phyloP scores from a whole-genome alignment of 2,113 vertebrate genomes.

The Paraplagusia blochii region DNA sequence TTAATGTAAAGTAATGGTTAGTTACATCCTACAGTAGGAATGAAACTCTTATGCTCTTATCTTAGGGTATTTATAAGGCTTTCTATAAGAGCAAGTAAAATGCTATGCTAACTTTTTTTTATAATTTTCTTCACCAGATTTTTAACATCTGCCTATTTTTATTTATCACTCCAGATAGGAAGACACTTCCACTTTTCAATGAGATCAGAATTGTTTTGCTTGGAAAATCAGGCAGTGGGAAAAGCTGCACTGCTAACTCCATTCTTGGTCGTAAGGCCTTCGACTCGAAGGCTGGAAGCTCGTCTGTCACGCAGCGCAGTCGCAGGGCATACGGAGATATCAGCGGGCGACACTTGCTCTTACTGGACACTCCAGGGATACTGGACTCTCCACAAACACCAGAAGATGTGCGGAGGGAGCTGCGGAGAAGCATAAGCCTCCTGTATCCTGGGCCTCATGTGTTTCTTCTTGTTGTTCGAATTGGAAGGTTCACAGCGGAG shows the following conservation, averaged over 20 bases:
- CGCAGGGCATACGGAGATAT: conserved; percentile 20
- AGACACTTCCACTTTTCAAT: not conserved
- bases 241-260: conserved; percentile 61
- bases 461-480: conserved; percentile 59
- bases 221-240: conserved; percentile 58
- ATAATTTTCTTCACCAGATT: too few species aligned
- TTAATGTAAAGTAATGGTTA: too few species aligned
- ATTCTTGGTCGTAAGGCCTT: conserved; percentile 51
- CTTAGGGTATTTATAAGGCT: too few species aligned
- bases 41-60: too few species aligned
- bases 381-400: conserved; percentile 28
- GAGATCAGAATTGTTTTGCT: conserved; percentile 53
- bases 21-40: too few species aligned
- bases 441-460: conserved; percentile 54
- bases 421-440: conserved; percentile 45
- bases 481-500: conserved; percentile 60
- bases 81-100: too few species aligned
- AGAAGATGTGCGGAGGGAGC: conserved; percentile 37
- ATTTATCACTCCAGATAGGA: conserved; percentile 28
- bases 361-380: conserved; percentile 57
- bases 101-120: too few species aligned
- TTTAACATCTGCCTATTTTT: too few species aligned
- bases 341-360: not conserved
- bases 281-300: not conserved
- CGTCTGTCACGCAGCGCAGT: conserved; percentile 18